These are phyloP conservation scores for Syngnathoides biaculeatus DNA, from an alignment of 2,113 vertebrate genomes.

Conservation along the genomic window DNA sequence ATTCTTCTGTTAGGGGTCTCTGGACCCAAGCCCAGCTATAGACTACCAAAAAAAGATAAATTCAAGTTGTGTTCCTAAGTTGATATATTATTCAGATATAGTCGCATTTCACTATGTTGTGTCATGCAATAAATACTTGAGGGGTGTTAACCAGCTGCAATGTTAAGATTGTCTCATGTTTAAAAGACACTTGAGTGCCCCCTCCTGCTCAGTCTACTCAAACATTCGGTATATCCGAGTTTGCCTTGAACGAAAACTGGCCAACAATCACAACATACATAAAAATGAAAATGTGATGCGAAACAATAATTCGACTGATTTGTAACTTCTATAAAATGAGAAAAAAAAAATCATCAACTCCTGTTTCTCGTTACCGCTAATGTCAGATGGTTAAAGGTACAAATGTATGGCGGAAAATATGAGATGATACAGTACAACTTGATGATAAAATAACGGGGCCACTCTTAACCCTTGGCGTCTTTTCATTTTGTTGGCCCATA, in stretches of 20 bases:
- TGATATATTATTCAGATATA: not conserved
- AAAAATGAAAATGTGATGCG: not conserved
- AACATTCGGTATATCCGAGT: not conserved
- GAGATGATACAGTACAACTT: conserved; percentile 22
- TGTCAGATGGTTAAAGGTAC: not conserved
- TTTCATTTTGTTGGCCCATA: conserved; percentile 33
- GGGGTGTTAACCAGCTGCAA: not conserved
- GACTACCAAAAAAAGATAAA: not conserved
- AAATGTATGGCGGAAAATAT: not conserved
- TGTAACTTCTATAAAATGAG: not conserved
- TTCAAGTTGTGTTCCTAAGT: not conserved
- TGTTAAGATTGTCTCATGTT: not conserved
- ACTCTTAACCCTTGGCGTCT: conserved; percentile 13
- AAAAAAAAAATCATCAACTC: not conserved
- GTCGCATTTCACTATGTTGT: not conserved
- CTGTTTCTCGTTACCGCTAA: not conserved
- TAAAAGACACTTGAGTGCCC: conserved; percentile 11
- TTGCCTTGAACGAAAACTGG: conserved; percentile 14
- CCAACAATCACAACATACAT: not conserved
- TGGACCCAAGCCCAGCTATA: not conserved
- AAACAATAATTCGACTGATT: not conserved
- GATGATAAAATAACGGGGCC: conserved; percentile 9
- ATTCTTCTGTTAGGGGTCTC: no score
- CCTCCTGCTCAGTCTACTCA: conserved; percentile 26
- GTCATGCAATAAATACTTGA: not conserved